A percentile compares a stretch with the other conserved stretches of the same genome.
These are phyloP conservation scores for Sciurus vulgaris DNA, from an alignment of 2,797 vertebrate genomes.

Conservation along the genomic window DNA sequence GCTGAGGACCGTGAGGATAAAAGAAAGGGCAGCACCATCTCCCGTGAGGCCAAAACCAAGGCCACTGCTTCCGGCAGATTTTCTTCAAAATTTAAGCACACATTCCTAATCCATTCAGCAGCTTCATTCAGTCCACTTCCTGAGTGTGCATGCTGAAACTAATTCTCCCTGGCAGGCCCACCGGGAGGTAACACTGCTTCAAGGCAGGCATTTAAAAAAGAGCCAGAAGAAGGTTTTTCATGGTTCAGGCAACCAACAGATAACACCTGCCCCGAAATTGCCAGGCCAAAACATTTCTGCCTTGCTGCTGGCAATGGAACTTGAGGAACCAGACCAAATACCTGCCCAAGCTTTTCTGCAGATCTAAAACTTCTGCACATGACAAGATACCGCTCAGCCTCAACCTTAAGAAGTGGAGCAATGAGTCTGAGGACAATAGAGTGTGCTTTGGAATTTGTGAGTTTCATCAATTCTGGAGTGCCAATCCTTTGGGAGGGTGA, in stretches of 20 bases:
- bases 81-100: background rate
- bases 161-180: slow-evolving; percentile 57
- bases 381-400: background rate
- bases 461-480: background rate
- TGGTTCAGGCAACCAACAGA: slow-evolving; percentile 53
- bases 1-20: background rate
- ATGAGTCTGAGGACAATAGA: background rate
- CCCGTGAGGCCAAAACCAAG: background rate
- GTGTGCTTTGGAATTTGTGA: background rate
- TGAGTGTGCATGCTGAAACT: slow-evolving; percentile 48
- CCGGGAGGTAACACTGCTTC: slow-evolving; percentile 11
- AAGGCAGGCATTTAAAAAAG: slow-evolving; percentile 27
- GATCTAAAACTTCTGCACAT: background rate
- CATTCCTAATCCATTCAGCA: slow-evolving; percentile 1
- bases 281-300: slow-evolving; percentile 48
- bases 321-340: background rate
- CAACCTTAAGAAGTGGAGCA: background rate
- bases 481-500: background rate
- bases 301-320: background rate
- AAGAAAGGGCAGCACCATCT: background rate
- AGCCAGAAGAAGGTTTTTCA: slow-evolving; percentile 58
- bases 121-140: slow-evolving; percentile 55
- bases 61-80: background rate
- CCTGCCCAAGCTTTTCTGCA: background rate
- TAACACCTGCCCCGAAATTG: slow-evolving; percentile 61